phyloP scores from a whole-genome alignment of 1,140 invertebrate species.

The Brachionus angularis region DNA sequence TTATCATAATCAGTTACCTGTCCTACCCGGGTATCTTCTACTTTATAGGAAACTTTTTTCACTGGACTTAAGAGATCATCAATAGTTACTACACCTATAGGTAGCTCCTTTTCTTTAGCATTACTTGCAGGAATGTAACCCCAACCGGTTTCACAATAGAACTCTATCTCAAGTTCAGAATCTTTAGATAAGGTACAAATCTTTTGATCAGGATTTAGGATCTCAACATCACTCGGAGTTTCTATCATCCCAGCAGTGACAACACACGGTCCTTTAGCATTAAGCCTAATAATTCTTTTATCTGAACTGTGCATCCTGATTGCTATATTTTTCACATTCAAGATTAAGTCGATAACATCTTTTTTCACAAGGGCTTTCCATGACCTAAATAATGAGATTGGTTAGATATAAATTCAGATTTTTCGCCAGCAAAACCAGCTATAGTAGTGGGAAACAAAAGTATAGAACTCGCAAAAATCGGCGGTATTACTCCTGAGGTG shows the following conservation, averaged over 20 bases:
- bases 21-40: background rate
- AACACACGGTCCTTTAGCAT: background rate
- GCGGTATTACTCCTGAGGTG: background rate
- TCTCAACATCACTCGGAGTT: background rate
- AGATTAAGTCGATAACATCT: constrained; percentile 3
- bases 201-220: background rate
- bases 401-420: too few species aligned
- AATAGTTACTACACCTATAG: background rate
- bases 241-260: background rate
- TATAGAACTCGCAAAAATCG: background rate
- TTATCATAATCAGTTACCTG: background rate
- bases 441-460: background rate
- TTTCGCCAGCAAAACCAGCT: background rate
- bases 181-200: background rate
- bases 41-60: background rate
- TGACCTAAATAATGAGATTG: constrained; percentile 2
- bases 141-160: background rate
- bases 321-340: background rate
- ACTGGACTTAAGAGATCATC: background rate
- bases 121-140: background rate
- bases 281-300: background rate
- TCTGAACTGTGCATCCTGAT: background rate
- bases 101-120: background rate
- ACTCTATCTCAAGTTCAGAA: background rate
- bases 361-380: background rate